Percentiles rank a stretch among this genome's conserved stretches.
Conservation (phyloP, 2,888 invertebrate species). For the Perizoma affinitatum region DNA sequence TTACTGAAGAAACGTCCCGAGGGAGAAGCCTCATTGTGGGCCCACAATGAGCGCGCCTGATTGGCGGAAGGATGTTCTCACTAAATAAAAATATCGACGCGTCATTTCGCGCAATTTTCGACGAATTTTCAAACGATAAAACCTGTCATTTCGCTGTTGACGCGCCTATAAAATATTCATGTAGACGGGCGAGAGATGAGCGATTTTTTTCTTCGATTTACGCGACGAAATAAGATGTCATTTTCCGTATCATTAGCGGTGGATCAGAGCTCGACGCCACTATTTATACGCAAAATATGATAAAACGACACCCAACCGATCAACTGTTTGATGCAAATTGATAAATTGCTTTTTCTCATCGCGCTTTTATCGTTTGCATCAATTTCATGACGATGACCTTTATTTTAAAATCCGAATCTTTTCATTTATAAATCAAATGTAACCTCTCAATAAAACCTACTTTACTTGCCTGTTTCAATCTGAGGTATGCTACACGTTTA, state of each 20-base stretch:
- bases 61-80: constrained; percentile 84
- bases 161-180: constrained; percentile 84
- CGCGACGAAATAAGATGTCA: constrained; percentile 84
- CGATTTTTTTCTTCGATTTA: constrained; percentile 84
- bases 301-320: constrained; percentile 81
- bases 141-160: constrained; percentile 84
- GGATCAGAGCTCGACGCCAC: constrained; percentile 77
- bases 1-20: constrained; percentile 71
- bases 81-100: constrained; percentile 84
- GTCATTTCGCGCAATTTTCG: constrained; percentile 83
- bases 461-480: constrained; percentile 25
- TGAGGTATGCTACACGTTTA: constrained; percentile 29
- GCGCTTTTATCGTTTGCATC: constrained; percentile 61
- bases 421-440: constrained; percentile 24
- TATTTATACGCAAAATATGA: constrained; percentile 84
- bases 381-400: constrained; percentile 41
- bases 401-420: constrained; percentile 20
- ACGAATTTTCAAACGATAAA: constrained; percentile 84
- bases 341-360: constrained; percentile 80
- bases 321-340: constrained; percentile 82
- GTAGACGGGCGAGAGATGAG: constrained; percentile 80
- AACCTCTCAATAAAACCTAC: constrained; percentile 16
- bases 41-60: constrained; percentile 80
- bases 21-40: constrained; percentile 74
- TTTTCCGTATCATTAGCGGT: constrained; percentile 85